These are phyloP conservation scores for Myzus persicae DNA, from an alignment of 1,140 invertebrate genomes.

Conservation along the genomic window DNA sequence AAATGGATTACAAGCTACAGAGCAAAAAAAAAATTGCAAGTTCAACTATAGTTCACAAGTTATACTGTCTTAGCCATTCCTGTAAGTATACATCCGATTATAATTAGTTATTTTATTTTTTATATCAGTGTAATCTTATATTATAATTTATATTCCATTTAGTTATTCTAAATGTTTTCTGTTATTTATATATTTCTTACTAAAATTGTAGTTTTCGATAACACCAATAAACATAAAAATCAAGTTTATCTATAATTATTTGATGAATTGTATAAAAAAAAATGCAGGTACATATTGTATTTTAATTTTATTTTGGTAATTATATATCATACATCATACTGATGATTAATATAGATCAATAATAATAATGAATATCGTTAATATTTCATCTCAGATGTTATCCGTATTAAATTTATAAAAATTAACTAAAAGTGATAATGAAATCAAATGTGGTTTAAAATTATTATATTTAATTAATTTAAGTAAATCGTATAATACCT, in stretches of 20 bases:
- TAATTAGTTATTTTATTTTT: slow-evolving; percentile 13
- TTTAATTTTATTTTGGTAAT: background rate
- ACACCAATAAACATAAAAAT: background rate
- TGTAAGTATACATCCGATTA: background rate
- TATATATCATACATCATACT: background rate
- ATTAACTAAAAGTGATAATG: background rate
- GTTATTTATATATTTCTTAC: background rate
- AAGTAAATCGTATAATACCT: background rate
- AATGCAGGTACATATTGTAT: background rate
- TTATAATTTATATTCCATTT: slow-evolving; percentile 13
- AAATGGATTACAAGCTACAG: background rate
- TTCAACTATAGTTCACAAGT: slow-evolving; percentile 4
- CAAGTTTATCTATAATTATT: background rate
- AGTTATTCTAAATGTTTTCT: background rate
- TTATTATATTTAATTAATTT: background rate
- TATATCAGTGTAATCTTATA: background rate
- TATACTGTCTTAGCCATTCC: background rate
- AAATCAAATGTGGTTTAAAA: background rate
- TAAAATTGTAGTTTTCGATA: background rate
- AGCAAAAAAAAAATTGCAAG: background rate
- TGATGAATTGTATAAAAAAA: background rate
- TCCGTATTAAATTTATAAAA: background rate
- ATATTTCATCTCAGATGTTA: background rate
- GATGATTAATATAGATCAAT: too few relatives aligned
- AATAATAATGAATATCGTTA: background rate